Percentiles rank a stretch among this genome's conserved stretches.
These are phyloP conservation scores for Pseudoatta argentina DNA, from an alignment of 1,140 invertebrate genomes.

Conservation along the genomic window DNA sequence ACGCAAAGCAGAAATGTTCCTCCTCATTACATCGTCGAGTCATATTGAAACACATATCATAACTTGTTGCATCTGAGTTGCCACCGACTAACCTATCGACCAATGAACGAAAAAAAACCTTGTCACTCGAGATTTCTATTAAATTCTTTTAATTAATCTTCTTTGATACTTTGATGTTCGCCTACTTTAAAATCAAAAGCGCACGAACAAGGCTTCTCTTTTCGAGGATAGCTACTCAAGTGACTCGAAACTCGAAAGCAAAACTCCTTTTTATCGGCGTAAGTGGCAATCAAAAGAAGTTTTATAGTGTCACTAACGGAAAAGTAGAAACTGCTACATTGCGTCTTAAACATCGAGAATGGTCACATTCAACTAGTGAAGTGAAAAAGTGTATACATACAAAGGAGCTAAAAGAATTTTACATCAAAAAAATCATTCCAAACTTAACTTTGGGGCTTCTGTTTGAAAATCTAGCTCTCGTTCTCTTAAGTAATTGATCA, in stretches of 20 bases:
- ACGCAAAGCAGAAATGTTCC: neutral
- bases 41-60: neutral
- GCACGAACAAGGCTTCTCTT: neutral
- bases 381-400: neutral
- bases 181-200: conserved; percentile 40
- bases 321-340: conserved; percentile 16
- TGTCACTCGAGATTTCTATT: conserved; percentile 49
- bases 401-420: conserved; percentile 8
- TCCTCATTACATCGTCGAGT: conserved; percentile 9
- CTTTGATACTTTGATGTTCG: neutral
- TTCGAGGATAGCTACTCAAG: conserved; percentile 23
- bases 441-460: conserved; percentile 1
- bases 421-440: neutral
- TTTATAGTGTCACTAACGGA: conserved; percentile 21
- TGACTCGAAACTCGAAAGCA: conserved; percentile 20
- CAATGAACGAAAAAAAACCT: conserved; percentile 23
- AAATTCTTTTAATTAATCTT: conserved; percentile 55
- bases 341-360: conserved; percentile 34
- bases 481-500: no score
- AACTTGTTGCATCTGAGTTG: conserved; percentile 52
- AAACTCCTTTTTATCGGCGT: conserved; percentile 30
- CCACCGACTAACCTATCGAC: conserved; percentile 12
- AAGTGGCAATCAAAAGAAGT: conserved; percentile 47
- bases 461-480: neutral
- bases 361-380: neutral